Conservation (phyloP, 2,797 vertebrate species). For the Aphelocoma californica region DNA sequence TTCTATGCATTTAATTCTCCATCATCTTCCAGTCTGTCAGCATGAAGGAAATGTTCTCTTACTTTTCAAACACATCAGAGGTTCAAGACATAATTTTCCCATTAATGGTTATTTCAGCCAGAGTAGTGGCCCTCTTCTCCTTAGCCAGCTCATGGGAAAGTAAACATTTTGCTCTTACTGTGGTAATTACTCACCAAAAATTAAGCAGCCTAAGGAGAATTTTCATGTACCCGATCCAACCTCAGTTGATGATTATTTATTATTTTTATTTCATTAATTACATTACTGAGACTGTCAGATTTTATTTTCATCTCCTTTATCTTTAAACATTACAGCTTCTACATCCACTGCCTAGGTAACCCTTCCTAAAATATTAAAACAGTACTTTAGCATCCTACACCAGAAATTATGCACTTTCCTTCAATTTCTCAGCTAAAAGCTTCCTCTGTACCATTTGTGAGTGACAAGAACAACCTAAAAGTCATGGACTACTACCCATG, state of each 20-base stretch:
- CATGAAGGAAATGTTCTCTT: neutral
- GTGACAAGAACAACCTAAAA: neutral
- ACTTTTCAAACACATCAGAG: neutral
- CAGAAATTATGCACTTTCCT: neutral
- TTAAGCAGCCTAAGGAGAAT: neutral
- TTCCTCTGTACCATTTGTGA: neutral
- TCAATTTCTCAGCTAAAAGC: neutral
- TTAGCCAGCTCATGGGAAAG: neutral
- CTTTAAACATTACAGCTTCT: neutral
- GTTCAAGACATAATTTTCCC: neutral
- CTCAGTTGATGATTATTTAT: neutral
- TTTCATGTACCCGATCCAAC: neutral
- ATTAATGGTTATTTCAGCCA: constrained; percentile 1
- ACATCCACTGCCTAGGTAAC: neutral
- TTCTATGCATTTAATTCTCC: neutral
- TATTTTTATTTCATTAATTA: neutral
- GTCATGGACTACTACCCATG: neutral
- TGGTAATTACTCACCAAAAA: neutral
- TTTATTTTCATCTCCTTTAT: neutral
- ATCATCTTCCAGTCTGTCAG: neutral
- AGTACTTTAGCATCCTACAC: neutral
- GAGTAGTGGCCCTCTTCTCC: neutral
- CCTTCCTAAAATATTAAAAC: constrained; percentile 6
- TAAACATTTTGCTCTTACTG: neutral
- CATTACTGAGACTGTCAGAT: neutral